Base-by-base conservation (phyloP, 2,888 invertebrate genomes). In the Balanococcus diminutus region DNA sequence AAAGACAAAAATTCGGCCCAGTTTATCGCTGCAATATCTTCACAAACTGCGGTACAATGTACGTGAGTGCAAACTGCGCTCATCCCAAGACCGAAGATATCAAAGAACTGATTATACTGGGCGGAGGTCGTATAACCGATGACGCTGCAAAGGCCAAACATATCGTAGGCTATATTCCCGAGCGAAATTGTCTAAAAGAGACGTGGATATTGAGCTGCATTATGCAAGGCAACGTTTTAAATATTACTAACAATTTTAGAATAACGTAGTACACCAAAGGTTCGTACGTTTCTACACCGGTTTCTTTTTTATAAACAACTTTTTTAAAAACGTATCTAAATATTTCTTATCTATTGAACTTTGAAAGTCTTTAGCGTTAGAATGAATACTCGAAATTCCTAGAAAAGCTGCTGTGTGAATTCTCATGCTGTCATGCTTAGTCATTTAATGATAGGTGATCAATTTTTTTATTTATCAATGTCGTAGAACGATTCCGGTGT, bases 141-240 rank as follows among this genome's bases (percentile, higher is more conserved):
- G 89, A 90, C 84, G 88, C 89, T 8, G 89, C 90, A 84, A 89
- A 90, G 79, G 93, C 94, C 0, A 90, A 91, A 88, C 91, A 93
- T 86, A 89, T 92, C 11, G 90, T 94, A 46, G 93, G 93, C 0
- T 90, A 32, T 25, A 31, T 85, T 28, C 42, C 84, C 11, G 22
- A 84, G 42, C 51, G 46, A 6, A 22, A 39, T 8, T 61, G 81
- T 39, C 61, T 86, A 0, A 79, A 85, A 85, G 92, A 93, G 88
- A 90, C 90, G 79, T 94, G 94, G 94, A 89, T 94, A 31, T 90
- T 94, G 83, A 94, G 94, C 90, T 92, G 92, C 79, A 92, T 94
- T 86, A 39, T 84, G 46, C 84, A 46, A 84, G 84, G 84, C 32
- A n/a, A 36, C 2, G 82, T 56, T 91, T 91, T 0, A 90, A 90